These are phyloP conservation scores for Solea senegalensis DNA, from an alignment of 2,113 vertebrate species.

Conservation along the genomic window DNA sequence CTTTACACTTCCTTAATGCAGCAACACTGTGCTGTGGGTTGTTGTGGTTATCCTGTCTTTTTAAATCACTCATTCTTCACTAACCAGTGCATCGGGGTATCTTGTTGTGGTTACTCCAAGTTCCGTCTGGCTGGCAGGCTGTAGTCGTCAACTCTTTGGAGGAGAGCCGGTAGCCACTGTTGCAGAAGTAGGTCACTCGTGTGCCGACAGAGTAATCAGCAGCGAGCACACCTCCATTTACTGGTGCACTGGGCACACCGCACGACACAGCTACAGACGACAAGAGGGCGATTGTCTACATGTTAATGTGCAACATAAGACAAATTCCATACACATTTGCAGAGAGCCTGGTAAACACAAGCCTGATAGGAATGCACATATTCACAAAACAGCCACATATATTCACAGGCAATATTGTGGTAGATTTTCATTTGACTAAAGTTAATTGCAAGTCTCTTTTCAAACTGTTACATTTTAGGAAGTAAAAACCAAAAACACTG, in stretches of 20 bases:
- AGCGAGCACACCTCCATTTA: constrained; percentile 92
- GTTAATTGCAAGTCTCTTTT: constrained; percentile 4
- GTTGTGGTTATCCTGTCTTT: constrained; percentile 1
- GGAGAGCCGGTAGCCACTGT: constrained; percentile 91
- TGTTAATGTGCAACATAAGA: constrained; percentile 31
- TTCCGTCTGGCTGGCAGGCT: constrained; percentile 92
- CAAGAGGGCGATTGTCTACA: constrained; percentile 35
- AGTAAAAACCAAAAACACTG: constrained; percentile 11
- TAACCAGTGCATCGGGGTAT: constrained; percentile 95
- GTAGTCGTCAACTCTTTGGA: constrained; percentile 94
- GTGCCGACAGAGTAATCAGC: constrained; percentile 95
- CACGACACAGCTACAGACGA: constrained; percentile 91
- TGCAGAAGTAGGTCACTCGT: constrained; percentile 93
- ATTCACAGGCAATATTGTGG: not conserved
- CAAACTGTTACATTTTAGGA: not conserved
- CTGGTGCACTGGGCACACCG: constrained; percentile 90
- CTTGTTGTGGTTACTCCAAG: constrained; percentile 98
- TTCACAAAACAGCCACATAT: not conserved
- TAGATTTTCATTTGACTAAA: not conserved
- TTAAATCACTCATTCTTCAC: constrained; percentile 45
- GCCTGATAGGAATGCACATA: not conserved
- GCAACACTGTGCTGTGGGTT: not conserved
- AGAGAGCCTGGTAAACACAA: constrained; percentile 12
- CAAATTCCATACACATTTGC: constrained; percentile 5
- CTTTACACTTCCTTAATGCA: not conserved